phyloP scores from a whole-genome alignment of 2,797 vertebrate genomes.

The Eulemur rubriventer region DNA sequence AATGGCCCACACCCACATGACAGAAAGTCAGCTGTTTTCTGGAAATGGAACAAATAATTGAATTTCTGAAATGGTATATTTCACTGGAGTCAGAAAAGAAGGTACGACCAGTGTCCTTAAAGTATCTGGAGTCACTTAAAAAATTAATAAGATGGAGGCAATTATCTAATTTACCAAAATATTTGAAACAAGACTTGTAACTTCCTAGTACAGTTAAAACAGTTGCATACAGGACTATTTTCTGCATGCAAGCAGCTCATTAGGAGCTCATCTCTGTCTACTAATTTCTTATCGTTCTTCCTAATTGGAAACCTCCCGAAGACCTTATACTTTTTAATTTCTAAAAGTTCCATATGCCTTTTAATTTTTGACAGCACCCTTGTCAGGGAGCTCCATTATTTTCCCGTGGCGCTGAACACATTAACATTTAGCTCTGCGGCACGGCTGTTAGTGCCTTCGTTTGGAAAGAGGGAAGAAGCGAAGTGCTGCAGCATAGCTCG shows the following conservation, averaged over 20 bases:
- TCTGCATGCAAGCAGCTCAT: not conserved
- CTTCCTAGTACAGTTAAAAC: not conserved
- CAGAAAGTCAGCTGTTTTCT: conserved; percentile 49
- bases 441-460: not conserved
- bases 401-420: not conserved
- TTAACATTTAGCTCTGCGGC: not conserved
- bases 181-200: not conserved
- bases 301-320: not conserved
- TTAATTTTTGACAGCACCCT: not conserved
- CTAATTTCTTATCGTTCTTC: not conserved
- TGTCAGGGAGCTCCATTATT: not conserved
- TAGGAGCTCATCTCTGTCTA: not conserved
- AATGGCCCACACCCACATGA: not conserved
- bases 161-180: conserved; percentile 42
- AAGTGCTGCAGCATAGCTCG: not conserved
- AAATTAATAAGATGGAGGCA: conserved; percentile 32
- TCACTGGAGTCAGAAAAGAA: not conserved
- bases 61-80: conserved; percentile 50
- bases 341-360: not conserved
- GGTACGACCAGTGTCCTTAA: not conserved
- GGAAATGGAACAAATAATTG: conserved; percentile 33
- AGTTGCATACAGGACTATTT: not conserved
- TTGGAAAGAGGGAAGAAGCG: not conserved
- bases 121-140: not conserved
- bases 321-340: not conserved